Base-by-base conservation (phyloP, 2,888 invertebrate species). In the Meiosimyza platycephala region DNA sequence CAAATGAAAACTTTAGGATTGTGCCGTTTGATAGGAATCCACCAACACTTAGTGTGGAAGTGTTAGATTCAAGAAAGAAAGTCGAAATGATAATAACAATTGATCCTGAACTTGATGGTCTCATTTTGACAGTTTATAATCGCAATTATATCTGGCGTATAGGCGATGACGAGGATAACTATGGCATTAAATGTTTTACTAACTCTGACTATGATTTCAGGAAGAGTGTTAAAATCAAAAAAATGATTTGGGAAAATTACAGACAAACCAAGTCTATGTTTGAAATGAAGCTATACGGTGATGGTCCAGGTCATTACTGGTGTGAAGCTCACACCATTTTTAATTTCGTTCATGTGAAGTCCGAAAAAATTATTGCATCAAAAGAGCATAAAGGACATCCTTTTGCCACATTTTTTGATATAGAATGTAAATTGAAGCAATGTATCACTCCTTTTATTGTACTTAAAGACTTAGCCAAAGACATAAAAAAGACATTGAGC, bases 271-370 rank as follows among this genome's bases (percentile, higher is more conserved):
- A 85, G 69, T 78, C 82, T 0, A 87, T 91, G 6, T 91, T 90
- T 76, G 83, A 88, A 71, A 79, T 92, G 3, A 86, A 89, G 76
- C 82, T 90, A 1, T 85, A 89, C 57, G 88, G 86, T 3, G 86
- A 90, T 57, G 88, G 88, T 73, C 89, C 91, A 0, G 91, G 91
- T 1, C 88, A 90, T 76, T 92, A 92, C 81, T 92, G 92, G 91
- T 92, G 92, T 81, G 90, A 91, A 84, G 91, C 90, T 0, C 90
- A 90, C 77, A 81, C 82, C 1, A 88, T 89, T 3, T 79, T 80
- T 72, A 86, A 89, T 74, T 89, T 90, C 78, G 83, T 88, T n/a
- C 80, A 89, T 22, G 81, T 91, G 18, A 79, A 82, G 71, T 89
- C 91, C 0, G 83, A 89, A 13, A 89, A 85, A 81, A 84, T 91